Conservation (phyloP, 2,113 vertebrate genomes). For the Oenanthe melanoleuca region DNA sequence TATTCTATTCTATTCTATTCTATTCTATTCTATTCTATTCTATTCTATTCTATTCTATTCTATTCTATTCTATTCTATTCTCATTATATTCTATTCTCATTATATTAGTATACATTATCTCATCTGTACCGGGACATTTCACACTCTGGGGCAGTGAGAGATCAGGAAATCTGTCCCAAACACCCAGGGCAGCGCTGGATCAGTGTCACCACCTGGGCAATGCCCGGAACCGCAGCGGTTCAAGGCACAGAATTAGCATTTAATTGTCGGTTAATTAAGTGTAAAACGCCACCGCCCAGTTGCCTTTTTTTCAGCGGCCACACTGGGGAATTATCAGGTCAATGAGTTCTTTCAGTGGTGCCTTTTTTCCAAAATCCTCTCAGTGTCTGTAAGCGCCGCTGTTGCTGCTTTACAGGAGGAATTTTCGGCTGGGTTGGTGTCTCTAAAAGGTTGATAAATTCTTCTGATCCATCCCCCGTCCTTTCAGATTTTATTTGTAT, state of each 20-base stretch:
- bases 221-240: background rate
- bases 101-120: background rate
- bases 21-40: too few species aligned
- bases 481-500: background rate
- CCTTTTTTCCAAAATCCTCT: background rate
- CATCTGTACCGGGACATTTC: fast-evolving
- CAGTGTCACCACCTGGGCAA: background rate
- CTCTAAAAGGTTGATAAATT: background rate
- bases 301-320: background rate
- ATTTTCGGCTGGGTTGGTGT: background rate
- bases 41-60: too few species aligned
- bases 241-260: background rate
- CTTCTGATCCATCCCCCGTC: too few species aligned
- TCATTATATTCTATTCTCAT: too few species aligned
- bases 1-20: too few species aligned
- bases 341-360: background rate
- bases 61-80: too few species aligned
- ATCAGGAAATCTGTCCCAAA: background rate
- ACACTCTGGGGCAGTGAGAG: background rate
- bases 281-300: background rate
- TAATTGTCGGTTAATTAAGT: background rate
- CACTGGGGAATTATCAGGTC: background rate
- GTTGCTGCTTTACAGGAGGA: background rate
- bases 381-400: background rate
- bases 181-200: background rate